Conservation (phyloP, 2,113 vertebrate genomes). For the Philantomba maxwellii region DNA sequence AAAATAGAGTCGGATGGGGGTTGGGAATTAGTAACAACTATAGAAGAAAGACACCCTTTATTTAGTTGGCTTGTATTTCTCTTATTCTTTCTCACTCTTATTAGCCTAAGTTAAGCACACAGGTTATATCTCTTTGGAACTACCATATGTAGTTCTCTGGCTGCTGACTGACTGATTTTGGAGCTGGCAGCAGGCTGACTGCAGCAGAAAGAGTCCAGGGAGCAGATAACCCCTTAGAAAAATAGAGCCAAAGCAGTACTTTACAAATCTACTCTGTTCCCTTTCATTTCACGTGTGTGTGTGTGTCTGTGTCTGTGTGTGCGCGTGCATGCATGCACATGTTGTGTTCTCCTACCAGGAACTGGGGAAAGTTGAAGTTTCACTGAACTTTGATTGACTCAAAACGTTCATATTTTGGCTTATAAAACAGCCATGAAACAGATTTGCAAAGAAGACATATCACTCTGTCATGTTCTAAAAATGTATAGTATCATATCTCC, state of each 20-base stretch:
- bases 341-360: background rate
- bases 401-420: background rate
- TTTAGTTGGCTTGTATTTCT: constrained; percentile 2
- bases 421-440: background rate
- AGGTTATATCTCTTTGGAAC: background rate
- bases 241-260: constrained; percentile 18
- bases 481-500: background rate
- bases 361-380: background rate
- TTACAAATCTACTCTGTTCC: constrained; percentile 19
- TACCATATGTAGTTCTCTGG: background rate
- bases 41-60: background rate
- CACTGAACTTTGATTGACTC: background rate
- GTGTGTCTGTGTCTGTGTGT: background rate
- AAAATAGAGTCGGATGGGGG: accelerated
- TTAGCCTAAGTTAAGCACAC: background rate
- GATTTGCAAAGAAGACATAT: background rate
- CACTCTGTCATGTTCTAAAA: background rate
- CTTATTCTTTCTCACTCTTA: background rate
- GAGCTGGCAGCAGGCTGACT: constrained; percentile 33
- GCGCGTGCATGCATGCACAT: background rate
- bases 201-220: constrained; percentile 30
- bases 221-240: constrained; percentile 55
- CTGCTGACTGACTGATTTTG: background rate
- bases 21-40: background rate
- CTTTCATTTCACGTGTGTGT: background rate